Percentiles rank a stretch among this genome's conserved stretches.
Conservation (phyloP, 2,797 vertebrate species). For the Characodon lateralis region DNA sequence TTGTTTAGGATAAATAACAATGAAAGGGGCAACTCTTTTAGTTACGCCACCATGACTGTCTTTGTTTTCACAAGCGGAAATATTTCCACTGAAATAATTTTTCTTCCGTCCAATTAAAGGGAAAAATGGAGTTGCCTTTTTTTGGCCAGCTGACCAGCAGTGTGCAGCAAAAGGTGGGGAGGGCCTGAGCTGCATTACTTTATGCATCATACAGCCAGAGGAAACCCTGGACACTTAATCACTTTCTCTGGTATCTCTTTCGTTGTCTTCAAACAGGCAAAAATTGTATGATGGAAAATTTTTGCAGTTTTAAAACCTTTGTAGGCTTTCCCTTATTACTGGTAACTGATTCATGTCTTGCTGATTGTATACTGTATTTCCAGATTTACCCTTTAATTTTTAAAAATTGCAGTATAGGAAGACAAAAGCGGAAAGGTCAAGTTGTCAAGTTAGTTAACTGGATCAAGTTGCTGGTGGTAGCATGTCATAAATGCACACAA, state of each 20-base stretch:
- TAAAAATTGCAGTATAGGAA: background rate
- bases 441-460: background rate
- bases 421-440: background rate
- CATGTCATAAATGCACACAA: background rate
- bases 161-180: background rate
- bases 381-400: constrained; percentile 1
- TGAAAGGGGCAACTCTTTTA: background rate
- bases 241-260: too few species aligned
- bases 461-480: too few species aligned
- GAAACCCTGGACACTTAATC: too few species aligned
- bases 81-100: background rate
- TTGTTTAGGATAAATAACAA: background rate
- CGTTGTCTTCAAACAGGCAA: background rate
- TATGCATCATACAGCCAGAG: too few species aligned
- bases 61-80: background rate
- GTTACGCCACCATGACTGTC: background rate
- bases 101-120: background rate
- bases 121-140: background rate
- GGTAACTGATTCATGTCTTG: background rate
- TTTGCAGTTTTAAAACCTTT: background rate
- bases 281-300: background rate
- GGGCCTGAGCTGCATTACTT: background rate
- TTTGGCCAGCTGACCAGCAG: background rate
- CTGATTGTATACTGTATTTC: background rate
- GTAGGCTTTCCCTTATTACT: background rate